A percentile compares a stretch with the other conserved stretches of the same genome.
Conservation (phyloP, 2,113 vertebrate species). For the Phyllostomus discolor region DNA sequence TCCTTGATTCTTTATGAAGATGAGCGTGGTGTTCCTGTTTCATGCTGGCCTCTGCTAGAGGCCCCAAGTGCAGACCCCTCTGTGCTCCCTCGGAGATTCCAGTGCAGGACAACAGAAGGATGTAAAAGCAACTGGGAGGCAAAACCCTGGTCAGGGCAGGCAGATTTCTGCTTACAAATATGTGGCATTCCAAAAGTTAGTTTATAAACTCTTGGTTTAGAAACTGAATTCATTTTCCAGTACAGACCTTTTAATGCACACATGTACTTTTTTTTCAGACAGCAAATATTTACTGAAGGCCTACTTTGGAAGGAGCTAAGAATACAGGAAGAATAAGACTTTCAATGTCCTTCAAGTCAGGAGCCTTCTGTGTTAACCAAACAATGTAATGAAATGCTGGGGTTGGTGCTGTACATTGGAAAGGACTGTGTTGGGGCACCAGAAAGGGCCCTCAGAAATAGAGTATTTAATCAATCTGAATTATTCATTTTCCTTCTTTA, state of each 20-base stretch:
- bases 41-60: not conserved
- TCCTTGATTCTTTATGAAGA: not conserved
- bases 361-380: not conserved
- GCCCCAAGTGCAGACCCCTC: not conserved
- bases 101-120: not conserved
- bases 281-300: slow-evolving; percentile 17
- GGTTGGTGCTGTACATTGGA: not conserved
- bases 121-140: not conserved
- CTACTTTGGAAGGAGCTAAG: not conserved
- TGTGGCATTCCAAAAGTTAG: not conserved
- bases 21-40: not conserved
- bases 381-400: not conserved
- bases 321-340: not conserved
- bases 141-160: not conserved
- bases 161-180: not conserved
- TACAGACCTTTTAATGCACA: not conserved
- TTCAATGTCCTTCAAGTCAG: not conserved
- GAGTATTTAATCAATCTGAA: not conserved
- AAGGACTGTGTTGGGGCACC: not conserved
- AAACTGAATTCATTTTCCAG: not conserved
- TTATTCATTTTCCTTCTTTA: not conserved
- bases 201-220: slow-evolving; percentile 20
- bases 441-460: not conserved
- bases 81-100: not conserved
- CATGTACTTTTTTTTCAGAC: not conserved